Evolutionary conservation across 2,797 vertebrate genomes (phyloP), one percentile per base, ranked within the genome.

Genomic region (Vireo griseus): DNA sequence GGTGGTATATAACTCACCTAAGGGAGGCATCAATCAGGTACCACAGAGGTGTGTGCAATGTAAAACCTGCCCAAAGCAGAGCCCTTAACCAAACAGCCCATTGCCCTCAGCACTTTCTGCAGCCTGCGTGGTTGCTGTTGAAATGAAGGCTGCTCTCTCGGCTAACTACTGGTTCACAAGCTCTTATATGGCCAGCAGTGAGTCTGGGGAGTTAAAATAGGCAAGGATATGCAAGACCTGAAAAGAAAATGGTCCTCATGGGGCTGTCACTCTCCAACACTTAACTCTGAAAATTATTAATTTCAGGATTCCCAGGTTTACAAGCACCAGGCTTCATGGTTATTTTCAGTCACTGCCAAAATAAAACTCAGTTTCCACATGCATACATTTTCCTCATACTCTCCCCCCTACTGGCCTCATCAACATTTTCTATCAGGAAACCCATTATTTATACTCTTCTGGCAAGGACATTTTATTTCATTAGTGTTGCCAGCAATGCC

Each of bases 361-460:
- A 96, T 86, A 92, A 94, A 96, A 94, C 65, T 90, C 81, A 75
- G 87, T 96, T 96, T 97, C 95, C 94, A 94, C 82, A 94, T 57
- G 80, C 63, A 88, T 84, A 84, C 65, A 63, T 91, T 96, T 96
- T 91, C 95, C 83, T 95, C 45, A 55, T 84, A 86, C 79, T 92
- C 66, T 76, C 69, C 79, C 82, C 76, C 11, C 86, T 88, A 16
- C 77, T 78, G 94, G 94, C 92, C 75, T 94, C 94, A 88, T 95
- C 94, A 92, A 79, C 86, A 73, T 94, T 95, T 96, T 94, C 90
- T 94, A 88, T 96, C 92, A 96, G 85, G 92, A 96, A 96, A 90
- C 82, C 75, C 76, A 92, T 92, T 94, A 92, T 96, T 96, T 95
- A 94, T 92, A 90, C 63, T 91, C 69, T 90, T 92, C 87, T 94